These are phyloP conservation scores for Brenthis ino DNA, from an alignment of 2,888 invertebrate genomes.

Conservation along the genomic window DNA sequence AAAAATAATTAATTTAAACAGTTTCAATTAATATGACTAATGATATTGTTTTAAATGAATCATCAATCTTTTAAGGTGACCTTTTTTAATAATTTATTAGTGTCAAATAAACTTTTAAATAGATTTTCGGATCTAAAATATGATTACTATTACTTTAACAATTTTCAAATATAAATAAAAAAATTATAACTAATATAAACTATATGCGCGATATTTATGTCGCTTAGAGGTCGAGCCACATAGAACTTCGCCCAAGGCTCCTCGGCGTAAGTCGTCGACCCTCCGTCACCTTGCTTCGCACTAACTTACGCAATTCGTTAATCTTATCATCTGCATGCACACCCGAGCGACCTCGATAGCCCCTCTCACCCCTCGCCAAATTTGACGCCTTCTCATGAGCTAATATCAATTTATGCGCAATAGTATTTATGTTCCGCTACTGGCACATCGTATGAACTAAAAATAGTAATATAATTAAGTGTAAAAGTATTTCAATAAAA, in stretches of 20 bases:
- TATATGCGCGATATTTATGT: constrained; percentile 53
- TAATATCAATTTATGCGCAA: constrained; percentile 3
- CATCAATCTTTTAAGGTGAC: too few species aligned
- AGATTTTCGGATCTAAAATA: not conserved
- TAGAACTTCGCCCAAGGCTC: constrained; percentile 75
- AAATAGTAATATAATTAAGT: too few species aligned
- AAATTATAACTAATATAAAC: constrained; percentile 39
- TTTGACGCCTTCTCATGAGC: constrained; percentile 53
- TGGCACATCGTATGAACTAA: not conserved
- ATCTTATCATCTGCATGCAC: constrained; percentile 80
- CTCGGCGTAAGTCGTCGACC: constrained; percentile 74
- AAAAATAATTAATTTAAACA: too few species aligned
- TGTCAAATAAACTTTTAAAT: not conserved
- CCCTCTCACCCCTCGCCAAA: constrained; percentile 70
- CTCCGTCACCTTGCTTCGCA: constrained; percentile 77
- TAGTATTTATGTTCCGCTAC: not conserved
- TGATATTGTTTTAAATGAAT: too few species aligned
- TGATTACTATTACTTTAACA: not conserved
- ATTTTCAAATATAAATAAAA: constrained; percentile 18
- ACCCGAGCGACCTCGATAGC: constrained; percentile 65
- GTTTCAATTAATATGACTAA: too few species aligned
- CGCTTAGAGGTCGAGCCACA: constrained; percentile 69
- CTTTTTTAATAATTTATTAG: too few species aligned
- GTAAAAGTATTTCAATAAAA: not conserved
- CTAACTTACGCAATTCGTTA: constrained; percentile 78